Evolutionary conservation across 1,140 invertebrate species (phyloP).

Genomic region (Mizuhopecten yessoensis): DNA sequence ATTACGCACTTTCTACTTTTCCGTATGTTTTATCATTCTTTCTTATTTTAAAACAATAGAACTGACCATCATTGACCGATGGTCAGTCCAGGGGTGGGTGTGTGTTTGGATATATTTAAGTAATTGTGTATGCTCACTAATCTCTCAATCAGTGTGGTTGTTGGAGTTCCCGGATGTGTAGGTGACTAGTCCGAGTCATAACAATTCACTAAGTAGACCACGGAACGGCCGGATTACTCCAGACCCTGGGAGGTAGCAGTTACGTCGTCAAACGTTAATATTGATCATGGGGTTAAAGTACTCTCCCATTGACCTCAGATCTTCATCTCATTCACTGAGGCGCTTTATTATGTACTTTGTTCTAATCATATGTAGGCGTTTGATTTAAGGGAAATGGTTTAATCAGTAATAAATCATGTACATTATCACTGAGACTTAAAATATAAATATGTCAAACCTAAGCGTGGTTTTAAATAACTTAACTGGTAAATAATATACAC

Average conservation of each 20-base stretch:
- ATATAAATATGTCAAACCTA: not conserved
- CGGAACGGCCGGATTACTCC: not conserved
- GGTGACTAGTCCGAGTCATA: not conserved
- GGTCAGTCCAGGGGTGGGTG: not conserved
- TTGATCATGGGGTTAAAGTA: not conserved
- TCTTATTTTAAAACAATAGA: not conserved
- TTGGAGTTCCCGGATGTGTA: conserved; percentile 31
- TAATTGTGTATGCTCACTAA: not conserved
- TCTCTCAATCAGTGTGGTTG: not conserved
- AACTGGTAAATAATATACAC: not conserved
- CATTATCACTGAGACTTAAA: not conserved
- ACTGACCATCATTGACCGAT: not conserved
- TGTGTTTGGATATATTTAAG: not conserved
- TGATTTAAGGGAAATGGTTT: not conserved
- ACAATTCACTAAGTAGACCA: conserved; percentile 23
- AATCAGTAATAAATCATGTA: not conserved
- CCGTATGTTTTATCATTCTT: no score
- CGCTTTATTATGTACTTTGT: not conserved
- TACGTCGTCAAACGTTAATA: not conserved
- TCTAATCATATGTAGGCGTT: not conserved
- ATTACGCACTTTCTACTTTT: no score
- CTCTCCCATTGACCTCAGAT: not conserved
- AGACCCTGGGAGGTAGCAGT: not conserved
- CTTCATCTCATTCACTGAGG: not conserved
- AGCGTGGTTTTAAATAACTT: not conserved